Conservation (phyloP, 2,888 invertebrate species). For the Diarsia brunnea region DNA sequence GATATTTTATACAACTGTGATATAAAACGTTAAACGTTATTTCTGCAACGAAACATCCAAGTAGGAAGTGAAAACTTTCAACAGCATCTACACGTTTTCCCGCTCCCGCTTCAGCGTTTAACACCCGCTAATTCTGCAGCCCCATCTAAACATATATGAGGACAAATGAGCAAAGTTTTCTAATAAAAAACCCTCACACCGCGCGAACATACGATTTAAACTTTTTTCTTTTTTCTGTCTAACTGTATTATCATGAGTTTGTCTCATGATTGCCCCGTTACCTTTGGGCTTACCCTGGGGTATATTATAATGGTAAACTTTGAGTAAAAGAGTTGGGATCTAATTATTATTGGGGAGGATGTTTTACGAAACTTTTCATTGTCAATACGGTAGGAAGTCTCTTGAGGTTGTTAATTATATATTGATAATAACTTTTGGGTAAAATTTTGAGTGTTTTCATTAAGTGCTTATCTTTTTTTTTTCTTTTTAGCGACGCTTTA, state of each 20-base stretch:
- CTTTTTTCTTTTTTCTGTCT: constrained; percentile 63
- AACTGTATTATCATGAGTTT: constrained; percentile 58
- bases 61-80: neutral
- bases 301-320: constrained; percentile 38
- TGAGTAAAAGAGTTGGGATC: constrained; percentile 31
- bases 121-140: constrained; percentile 19
- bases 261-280: constrained; percentile 48
- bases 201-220: constrained; percentile 62
- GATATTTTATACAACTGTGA: too few species aligned
- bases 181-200: constrained; percentile 63
- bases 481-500: neutral
- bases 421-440: neutral
- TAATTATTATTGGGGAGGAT: constrained; percentile 43
- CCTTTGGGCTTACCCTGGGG: constrained; percentile 36
- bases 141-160: constrained; percentile 49
- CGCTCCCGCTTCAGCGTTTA: neutral
- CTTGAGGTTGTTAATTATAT: constrained; percentile 12
- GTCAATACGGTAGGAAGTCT: constrained; percentile 18
- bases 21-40: too few species aligned
- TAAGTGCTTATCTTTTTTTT: neutral
- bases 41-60: neutral
- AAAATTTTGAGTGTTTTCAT: neutral
- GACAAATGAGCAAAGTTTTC: constrained; percentile 69
- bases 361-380: constrained; percentile 38
- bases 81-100: neutral